Percentiles rank a stretch among this genome's conserved stretches.
Evolutionary conservation across 1,140 invertebrate genomes (phyloP).

Genomic region (Leptinotarsa undecemlineata): DNA sequence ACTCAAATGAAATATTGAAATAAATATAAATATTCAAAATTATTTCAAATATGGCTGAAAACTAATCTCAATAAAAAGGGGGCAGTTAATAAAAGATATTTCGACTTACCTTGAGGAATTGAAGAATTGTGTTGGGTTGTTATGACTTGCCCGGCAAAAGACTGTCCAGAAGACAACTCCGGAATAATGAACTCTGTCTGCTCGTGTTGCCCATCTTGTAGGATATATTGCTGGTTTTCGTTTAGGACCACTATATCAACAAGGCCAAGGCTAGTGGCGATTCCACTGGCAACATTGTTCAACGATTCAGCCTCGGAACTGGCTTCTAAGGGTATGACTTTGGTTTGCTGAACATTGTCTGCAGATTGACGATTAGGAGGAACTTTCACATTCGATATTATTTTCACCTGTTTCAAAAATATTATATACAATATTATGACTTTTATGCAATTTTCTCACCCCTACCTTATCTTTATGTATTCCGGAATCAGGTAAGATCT

Average conservation of each 20-base stretch:
- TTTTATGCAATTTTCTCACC: background rate
- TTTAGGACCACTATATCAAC: slow-evolving; percentile 62
- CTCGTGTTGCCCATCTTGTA: slow-evolving; percentile 37
- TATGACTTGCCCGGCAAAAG: slow-evolving; percentile 28
- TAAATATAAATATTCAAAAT: too few species aligned
- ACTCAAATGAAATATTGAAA: too few species aligned
- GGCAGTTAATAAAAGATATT: too few species aligned
- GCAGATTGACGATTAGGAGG: slow-evolving; percentile 16
- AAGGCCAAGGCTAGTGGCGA: slow-evolving; percentile 62
- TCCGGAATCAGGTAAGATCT: slow-evolving; percentile 1
- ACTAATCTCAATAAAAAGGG: too few species aligned
- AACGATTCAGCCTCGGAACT: slow-evolving; percentile 62
- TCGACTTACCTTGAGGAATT: slow-evolving; percentile 14
- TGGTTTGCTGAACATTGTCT: background rate
- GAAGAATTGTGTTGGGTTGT: slow-evolving; percentile 27
- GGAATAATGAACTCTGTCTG: slow-evolving; percentile 49
- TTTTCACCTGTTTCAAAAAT: slow-evolving; percentile 41
- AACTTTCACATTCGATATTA: slow-evolving; percentile 49
- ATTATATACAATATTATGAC: too few species aligned
- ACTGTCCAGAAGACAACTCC: slow-evolving; percentile 34
- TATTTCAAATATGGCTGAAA: too few species aligned
- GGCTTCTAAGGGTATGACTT: slow-evolving; percentile 56
- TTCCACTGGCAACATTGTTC: slow-evolving; percentile 61
- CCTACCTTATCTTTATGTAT: slow-evolving; percentile 28
- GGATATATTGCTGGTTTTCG: slow-evolving; percentile 59